Evolutionary conservation across 2,888 invertebrate genomes (phyloP).

Genomic region (Slavum lentiscoides): DNA sequence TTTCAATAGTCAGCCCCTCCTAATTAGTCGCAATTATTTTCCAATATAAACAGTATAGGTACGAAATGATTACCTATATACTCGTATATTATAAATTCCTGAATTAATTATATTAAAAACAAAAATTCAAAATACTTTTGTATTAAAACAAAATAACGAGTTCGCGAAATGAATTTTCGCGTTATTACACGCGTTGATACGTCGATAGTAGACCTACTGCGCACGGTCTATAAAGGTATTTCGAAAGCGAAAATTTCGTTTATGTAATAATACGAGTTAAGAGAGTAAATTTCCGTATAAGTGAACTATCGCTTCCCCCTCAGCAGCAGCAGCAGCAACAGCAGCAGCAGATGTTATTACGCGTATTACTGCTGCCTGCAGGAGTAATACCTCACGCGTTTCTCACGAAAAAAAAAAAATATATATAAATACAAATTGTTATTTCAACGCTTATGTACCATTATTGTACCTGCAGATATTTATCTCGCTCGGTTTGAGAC

Average conservation of each 20-base stretch:
- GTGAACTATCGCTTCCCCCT: background rate
- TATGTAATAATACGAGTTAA: constrained; percentile 16
- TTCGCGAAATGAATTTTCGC: background rate
- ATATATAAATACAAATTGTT: too few relatives aligned
- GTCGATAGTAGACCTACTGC: background rate
- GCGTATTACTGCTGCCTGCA: too few relatives aligned
- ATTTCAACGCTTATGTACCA: background rate
- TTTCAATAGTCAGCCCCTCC: too few relatives aligned
- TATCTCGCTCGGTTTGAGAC: background rate
- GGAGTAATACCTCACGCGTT: too few relatives aligned
- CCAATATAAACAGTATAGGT: too few relatives aligned
- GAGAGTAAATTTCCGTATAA: background rate
- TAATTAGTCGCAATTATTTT: too few relatives aligned
- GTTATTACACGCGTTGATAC: background rate
- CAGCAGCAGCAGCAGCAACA: background rate
- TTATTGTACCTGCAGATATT: background rate
- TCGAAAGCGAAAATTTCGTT: constrained; percentile 3
- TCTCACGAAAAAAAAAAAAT: constrained; percentile 15
- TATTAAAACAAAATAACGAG: background rate
- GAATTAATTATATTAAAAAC: too few relatives aligned
- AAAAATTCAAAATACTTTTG: too few relatives aligned
- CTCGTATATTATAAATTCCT: too few relatives aligned
- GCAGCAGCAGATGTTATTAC: background rate
- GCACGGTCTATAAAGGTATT: background rate
- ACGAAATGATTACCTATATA: too few relatives aligned